Evolutionary conservation across 2,888 invertebrate species (phyloP).

Genomic region (Ernsta delagoae): DNA sequence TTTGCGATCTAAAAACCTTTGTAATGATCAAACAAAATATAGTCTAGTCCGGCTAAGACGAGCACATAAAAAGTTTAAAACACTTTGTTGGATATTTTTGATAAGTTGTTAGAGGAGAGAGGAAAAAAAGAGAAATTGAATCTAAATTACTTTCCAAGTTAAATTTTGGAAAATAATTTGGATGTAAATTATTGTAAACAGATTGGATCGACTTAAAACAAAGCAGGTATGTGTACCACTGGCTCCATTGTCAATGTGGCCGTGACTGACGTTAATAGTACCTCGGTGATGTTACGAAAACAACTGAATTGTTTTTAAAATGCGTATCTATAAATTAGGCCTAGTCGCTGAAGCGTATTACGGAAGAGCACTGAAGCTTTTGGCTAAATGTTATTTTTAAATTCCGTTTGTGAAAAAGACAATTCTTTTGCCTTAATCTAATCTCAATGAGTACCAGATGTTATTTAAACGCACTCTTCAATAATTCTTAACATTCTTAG

Average conservation of each 20-base stretch:
- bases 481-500: no score
- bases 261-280: neutral
- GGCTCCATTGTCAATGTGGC: constrained; percentile 3
- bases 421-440: no score
- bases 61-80: no score
- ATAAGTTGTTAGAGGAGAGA: no score
- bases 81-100: no score
- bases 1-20: no score
- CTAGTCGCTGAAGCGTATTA: neutral
- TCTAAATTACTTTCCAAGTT: neutral
- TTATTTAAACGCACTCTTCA: no score
- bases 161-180: neutral
- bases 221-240: constrained; percentile 6
- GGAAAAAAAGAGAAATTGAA: neutral
- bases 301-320: constrained; percentile 3
- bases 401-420: no score
- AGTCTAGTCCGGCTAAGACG: no score
- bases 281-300: neutral
- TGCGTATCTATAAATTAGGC: neutral
- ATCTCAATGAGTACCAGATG: no score
- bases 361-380: neutral
- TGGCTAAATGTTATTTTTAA: no score
- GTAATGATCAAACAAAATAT: no score
- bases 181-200: neutral
- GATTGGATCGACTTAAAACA: constrained; percentile 10